Conservation (phyloP, 2,888 invertebrate genomes). For the Dasysyrphus albostriatus region DNA sequence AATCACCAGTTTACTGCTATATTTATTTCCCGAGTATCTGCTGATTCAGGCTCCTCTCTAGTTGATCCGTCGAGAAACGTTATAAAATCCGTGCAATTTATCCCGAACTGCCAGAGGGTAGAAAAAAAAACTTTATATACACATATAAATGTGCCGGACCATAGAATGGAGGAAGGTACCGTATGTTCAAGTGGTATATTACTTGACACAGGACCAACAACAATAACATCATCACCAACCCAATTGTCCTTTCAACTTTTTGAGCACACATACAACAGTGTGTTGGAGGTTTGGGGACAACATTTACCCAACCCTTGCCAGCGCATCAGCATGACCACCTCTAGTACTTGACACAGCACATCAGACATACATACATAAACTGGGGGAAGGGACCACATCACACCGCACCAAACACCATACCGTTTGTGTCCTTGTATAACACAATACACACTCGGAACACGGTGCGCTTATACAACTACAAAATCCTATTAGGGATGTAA, state of each 20-base stretch:
- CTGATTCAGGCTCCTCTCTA: constrained; percentile 50
- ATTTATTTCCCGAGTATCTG: constrained; percentile 63
- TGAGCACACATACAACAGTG: background rate
- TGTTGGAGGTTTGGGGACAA: background rate
- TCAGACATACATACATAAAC: background rate
- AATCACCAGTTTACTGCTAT: constrained; percentile 66
- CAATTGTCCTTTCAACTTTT: constrained; percentile 53
- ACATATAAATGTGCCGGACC: constrained; percentile 2
- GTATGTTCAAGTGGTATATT: constrained; percentile 18
- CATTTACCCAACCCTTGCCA: background rate
- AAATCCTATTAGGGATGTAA: constrained; percentile 83
- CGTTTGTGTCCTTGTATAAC: constrained; percentile 15
- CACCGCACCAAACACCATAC: background rate
- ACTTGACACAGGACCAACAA: constrained; percentile 27
- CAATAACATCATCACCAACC: background rate
- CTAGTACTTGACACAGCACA: constrained; percentile 24
- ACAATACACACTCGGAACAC: constrained; percentile 40
- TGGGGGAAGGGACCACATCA: no score
- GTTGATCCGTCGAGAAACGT: constrained; percentile 42
- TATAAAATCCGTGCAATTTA: constrained; percentile 70
- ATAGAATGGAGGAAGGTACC: background rate
- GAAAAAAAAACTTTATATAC: constrained; percentile 2
- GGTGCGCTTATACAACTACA: constrained; percentile 53
- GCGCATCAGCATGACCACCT: background rate
- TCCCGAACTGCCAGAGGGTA: constrained; percentile 30